Conservation (phyloP, 2,888 invertebrate genomes). For the Volucella zonaria region DNA sequence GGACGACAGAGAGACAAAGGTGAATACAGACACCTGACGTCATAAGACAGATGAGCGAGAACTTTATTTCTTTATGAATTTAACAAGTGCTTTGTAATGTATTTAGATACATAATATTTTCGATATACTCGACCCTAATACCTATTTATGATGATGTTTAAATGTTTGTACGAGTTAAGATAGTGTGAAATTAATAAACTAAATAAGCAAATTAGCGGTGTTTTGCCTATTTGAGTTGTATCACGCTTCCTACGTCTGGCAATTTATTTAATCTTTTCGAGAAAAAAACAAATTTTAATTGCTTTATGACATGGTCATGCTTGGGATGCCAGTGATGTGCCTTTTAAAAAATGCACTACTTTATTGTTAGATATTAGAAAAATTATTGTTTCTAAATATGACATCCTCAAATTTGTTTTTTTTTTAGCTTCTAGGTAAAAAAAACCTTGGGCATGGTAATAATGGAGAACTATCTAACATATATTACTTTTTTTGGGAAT, state of each 20-base stretch:
- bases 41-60: slow-evolving; percentile 51
- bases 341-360: too few species aligned
- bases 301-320: too few species aligned
- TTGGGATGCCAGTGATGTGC: too few species aligned
- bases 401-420: too few species aligned
- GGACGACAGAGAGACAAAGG: background rate
- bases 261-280: background rate
- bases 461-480: too few species aligned
- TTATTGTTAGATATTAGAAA: too few species aligned
- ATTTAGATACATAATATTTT: background rate
- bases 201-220: slow-evolving; percentile 41
- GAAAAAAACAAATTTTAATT: too few species aligned
- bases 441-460: too few species aligned
- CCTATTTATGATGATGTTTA: background rate
- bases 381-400: too few species aligned
- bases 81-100: slow-evolving; percentile 12
- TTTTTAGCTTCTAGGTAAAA: too few species aligned
- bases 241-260: slow-evolving; percentile 30
- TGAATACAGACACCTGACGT: slow-evolving; percentile 31
- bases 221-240: slow-evolving; percentile 18
- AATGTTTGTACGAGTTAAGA: slow-evolving; percentile 1
- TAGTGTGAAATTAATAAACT: slow-evolving; percentile 35
- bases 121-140: background rate
- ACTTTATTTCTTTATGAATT: background rate
- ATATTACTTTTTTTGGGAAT: too few species aligned